Evolutionary conservation across 53 echinoderm and acorn worm species (phyloP).

Genomic region (Hippasteria phrygiana): DNA sequence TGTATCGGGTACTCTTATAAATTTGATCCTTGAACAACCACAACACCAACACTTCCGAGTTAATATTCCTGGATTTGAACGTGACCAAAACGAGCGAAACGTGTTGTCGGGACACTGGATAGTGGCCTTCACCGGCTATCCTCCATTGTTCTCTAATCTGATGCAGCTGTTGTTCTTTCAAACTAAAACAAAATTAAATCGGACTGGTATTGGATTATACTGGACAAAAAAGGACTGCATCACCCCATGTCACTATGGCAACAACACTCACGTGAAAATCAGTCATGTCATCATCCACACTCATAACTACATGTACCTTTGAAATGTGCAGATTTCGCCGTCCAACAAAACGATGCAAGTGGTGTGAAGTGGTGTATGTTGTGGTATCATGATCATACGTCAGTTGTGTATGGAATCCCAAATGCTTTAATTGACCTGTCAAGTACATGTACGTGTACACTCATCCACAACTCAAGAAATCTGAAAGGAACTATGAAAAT

Average conservation of each 20-base stretch:
- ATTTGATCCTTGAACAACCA: not conserved
- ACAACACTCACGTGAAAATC: not conserved
- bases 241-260: conserved; percentile 37
- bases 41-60: not conserved
- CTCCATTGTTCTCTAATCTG: conserved; percentile 26
- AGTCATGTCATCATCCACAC: not conserved
- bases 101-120: not conserved
- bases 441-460: conserved; percentile 14
- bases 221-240: not conserved
- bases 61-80: conserved; percentile 1
- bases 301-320: not conserved
- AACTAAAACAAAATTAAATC: not conserved
- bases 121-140: not conserved
- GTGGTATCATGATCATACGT: too few species aligned
- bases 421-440: too few species aligned
- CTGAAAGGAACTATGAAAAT: not conserved
- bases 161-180: conserved; percentile 9
- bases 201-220: too few species aligned
- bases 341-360: too few species aligned
- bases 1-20: not conserved
- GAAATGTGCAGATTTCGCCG: not conserved
- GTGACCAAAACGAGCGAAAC: conserved; percentile 29
- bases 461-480: not conserved
- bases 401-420: too few species aligned
- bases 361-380: too few species aligned